These are phyloP conservation scores for Camponotus fellah DNA, from an alignment of 2,888 invertebrate genomes.

Conservation along the genomic window DNA sequence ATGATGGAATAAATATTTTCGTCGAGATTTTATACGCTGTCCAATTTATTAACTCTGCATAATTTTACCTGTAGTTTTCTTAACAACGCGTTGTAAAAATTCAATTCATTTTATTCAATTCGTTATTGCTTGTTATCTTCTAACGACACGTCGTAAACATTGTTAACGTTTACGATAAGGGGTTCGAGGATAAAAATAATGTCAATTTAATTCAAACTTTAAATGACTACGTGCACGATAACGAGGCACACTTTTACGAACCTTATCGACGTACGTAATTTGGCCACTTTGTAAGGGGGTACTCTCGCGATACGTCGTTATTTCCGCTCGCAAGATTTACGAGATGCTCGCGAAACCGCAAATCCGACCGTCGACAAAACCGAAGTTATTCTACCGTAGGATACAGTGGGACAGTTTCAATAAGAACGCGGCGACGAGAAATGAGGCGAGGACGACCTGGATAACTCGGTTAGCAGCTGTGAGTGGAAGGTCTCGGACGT, in stretches of 20 bases:
- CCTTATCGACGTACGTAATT: slow-evolving; percentile 23
- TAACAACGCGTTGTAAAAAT: background rate
- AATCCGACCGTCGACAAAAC: slow-evolving; percentile 46
- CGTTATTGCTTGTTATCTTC: background rate
- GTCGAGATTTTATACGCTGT: background rate
- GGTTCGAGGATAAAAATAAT: background rate
- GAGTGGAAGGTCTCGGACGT: slow-evolving; percentile 30
- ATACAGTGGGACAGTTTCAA: background rate
- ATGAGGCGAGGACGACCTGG: slow-evolving; percentile 45
- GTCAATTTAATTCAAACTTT: slow-evolving; percentile 22
- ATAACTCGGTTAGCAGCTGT: slow-evolving; percentile 44
- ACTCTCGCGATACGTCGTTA: background rate
- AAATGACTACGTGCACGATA: slow-evolving; percentile 17
- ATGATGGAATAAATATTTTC: background rate
- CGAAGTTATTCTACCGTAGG: slow-evolving; percentile 14
- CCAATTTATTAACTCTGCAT: background rate
- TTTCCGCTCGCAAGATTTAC: slow-evolving; percentile 19
- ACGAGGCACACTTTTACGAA: slow-evolving; percentile 6
- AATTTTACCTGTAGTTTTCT: background rate
- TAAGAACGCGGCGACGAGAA: slow-evolving; percentile 19
- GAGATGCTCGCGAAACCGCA: slow-evolving; percentile 44
- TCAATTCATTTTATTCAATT: background rate
- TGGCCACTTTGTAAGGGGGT: background rate
- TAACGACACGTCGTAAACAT: background rate
- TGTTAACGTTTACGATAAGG: background rate